Conservation (phyloP, 2,888 invertebrate species). For the Troides oblongomaculatus region DNA sequence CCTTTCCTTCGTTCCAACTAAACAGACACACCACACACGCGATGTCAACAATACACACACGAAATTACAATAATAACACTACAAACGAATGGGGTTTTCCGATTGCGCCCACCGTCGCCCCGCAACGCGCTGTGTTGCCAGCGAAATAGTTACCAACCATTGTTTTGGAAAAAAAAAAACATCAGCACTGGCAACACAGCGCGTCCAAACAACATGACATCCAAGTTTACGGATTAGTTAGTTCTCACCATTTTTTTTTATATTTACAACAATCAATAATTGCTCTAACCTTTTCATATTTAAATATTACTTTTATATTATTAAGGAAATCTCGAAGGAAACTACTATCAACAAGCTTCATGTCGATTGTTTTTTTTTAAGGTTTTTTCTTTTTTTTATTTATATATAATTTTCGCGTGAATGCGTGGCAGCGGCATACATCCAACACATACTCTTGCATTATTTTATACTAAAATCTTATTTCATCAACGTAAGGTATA, state of each 20-base stretch:
- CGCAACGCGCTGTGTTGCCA: constrained; percentile 31
- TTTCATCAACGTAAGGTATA: constrained; percentile 17
- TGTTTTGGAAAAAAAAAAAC: constrained; percentile 19
- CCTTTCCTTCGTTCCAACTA: constrained; percentile 1
- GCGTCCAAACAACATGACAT: constrained; percentile 31
- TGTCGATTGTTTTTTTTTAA: constrained; percentile 26
- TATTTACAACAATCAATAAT: constrained; percentile 62
- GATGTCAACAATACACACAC: constrained; percentile 34
- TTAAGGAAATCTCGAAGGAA: constrained; percentile 40
- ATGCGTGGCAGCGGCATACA: constrained; percentile 12
- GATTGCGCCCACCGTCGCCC: constrained; percentile 39
- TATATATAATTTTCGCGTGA: constrained; percentile 23
- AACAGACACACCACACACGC: constrained; percentile 29
- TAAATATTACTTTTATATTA: constrained; percentile 26
- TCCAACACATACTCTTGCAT: constrained; percentile 12
- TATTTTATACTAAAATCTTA: constrained; percentile 7
- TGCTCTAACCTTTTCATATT: constrained; percentile 42
- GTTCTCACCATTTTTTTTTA: constrained; percentile 33
- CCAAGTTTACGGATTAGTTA: constrained; percentile 35
- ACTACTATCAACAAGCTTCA: constrained; percentile 39
- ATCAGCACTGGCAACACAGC: constrained; percentile 25
- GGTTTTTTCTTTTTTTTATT: constrained; percentile 29
- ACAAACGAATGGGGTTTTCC: constrained; percentile 65
- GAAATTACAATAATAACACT: constrained; percentile 41
- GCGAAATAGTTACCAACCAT: background rate